phyloP scores from a whole-genome alignment of 2,797 vertebrate genomes.

The Phrynocephalus forsythii region DNA sequence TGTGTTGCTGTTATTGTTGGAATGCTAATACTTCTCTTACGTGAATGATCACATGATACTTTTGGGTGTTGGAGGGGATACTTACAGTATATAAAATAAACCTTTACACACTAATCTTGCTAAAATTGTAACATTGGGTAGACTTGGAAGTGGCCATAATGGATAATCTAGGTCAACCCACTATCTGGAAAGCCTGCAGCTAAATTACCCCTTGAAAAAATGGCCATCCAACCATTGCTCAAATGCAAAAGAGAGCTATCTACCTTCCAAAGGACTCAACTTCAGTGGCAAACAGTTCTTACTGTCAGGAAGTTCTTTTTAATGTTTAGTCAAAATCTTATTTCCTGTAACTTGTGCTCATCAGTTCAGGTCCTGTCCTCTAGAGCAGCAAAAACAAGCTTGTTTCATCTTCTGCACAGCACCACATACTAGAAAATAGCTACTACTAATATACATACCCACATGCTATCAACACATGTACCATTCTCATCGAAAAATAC shows the following conservation, averaged over 20 bases:
- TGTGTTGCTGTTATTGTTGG: conserved; percentile 4
- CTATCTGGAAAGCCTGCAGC: not conserved
- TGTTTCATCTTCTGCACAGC: not conserved
- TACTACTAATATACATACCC: not conserved
- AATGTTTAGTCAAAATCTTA: not conserved
- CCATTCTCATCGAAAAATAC: not conserved
- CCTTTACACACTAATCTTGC: not conserved
- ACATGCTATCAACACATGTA: not conserved
- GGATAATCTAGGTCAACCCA: not conserved
- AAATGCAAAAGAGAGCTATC: no score
- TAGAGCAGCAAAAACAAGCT: not conserved
- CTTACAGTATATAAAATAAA: not conserved
- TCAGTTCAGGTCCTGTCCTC: not conserved
- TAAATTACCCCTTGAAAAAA: not conserved
- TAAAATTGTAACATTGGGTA: not conserved
- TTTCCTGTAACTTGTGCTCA: not conserved
- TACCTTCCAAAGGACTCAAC: not conserved
- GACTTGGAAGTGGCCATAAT: not conserved
- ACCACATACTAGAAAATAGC: no score
- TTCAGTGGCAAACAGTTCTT: not conserved
- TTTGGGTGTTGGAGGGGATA: not conserved
- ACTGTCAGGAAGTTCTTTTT: not conserved
- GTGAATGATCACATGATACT: not conserved
- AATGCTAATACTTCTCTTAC: not conserved
- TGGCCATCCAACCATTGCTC: not conserved